Percentiles rank a stretch among this genome's conserved stretches.
These are phyloP conservation scores for Drosophila kohkoa DNA, from an alignment of 1,140 invertebrate species.

Conservation along the genomic window DNA sequence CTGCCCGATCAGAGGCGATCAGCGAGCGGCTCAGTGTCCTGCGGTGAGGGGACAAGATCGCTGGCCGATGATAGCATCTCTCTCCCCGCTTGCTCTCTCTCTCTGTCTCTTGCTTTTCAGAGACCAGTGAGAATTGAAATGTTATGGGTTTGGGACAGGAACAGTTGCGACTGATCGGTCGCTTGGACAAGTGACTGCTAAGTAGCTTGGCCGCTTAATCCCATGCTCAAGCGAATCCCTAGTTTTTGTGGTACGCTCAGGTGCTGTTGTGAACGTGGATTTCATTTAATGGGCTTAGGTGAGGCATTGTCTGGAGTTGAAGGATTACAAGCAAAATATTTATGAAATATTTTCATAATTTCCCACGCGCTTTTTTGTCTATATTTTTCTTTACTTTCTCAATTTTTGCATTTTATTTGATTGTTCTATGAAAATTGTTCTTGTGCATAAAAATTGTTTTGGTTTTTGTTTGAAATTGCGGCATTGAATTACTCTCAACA, in stretches of 20 bases:
- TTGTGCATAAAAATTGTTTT: slow-evolving; percentile 66
- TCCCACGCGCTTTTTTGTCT: slow-evolving; percentile 62
- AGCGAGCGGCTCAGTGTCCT: slow-evolving; percentile 44
- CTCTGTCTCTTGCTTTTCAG: neutral
- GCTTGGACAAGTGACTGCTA: slow-evolving; percentile 70
- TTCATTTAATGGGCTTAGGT: slow-evolving; percentile 42
- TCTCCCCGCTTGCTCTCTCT: neutral
- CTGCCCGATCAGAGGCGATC: neutral
- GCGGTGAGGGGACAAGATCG: slow-evolving; percentile 53
- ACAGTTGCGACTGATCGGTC: slow-evolving; percentile 21
- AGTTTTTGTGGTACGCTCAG: slow-evolving; percentile 44
- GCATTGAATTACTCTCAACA: slow-evolving; percentile 68
- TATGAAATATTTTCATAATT: slow-evolving; percentile 69
- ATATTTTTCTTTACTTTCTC: slow-evolving; percentile 12
- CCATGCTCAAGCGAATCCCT: slow-evolving; percentile 65
- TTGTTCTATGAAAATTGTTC: slow-evolving; percentile 16
- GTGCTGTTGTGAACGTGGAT: slow-evolving; percentile 35
- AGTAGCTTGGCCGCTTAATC: slow-evolving; percentile 73
- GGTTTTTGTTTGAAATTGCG: slow-evolving; percentile 59
- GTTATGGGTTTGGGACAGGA: slow-evolving; percentile 60
- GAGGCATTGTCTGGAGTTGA: slow-evolving; percentile 25
- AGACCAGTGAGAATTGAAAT: slow-evolving; percentile 65
- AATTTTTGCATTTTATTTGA: slow-evolving; percentile 35
- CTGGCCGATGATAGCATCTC: slow-evolving; percentile 44
- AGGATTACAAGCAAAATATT: slow-evolving; percentile 59